These are phyloP conservation scores for Drosophila leontia DNA, from an alignment of 1,140 invertebrate species.

Conservation along the genomic window DNA sequence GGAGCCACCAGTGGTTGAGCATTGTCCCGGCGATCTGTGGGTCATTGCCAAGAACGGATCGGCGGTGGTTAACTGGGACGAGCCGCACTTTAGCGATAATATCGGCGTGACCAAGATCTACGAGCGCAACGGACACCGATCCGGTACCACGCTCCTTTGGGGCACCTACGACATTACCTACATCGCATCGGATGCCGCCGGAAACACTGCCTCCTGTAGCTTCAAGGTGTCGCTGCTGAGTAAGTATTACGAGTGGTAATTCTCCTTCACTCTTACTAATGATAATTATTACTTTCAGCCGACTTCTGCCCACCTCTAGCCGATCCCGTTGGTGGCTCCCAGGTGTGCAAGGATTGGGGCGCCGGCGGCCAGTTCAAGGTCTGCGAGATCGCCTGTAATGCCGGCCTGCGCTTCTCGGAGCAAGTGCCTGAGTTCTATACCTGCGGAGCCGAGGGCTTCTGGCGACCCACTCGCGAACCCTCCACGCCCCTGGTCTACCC, in stretches of 20 bases:
- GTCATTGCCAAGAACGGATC: slow-evolving; percentile 96
- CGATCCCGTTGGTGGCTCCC: slow-evolving; percentile 95
- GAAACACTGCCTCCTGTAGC: slow-evolving; percentile 95
- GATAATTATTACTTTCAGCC: slow-evolving; percentile 86
- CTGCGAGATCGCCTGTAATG: slow-evolving; percentile 95
- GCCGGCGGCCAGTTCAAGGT: slow-evolving; percentile 96
- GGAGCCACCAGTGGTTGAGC: slow-evolving; percentile 93
- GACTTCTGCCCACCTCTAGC: slow-evolving; percentile 95
- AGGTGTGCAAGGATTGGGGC: slow-evolving; percentile 97
- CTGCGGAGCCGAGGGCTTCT: slow-evolving; percentile 98
- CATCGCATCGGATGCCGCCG: slow-evolving; percentile 95
- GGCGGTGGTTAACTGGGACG: slow-evolving; percentile 96
- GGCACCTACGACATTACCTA: slow-evolving; percentile 97
- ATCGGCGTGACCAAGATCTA: slow-evolving; percentile 91
- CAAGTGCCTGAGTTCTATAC: slow-evolving; percentile 97
- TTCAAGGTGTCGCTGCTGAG: slow-evolving; percentile 97
- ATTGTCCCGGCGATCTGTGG: slow-evolving; percentile 97
- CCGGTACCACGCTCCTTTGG: slow-evolving; percentile 96
- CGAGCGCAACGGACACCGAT: slow-evolving; percentile 94
- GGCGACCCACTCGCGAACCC: slow-evolving; percentile 94
- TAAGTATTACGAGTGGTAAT: slow-evolving; percentile 86
- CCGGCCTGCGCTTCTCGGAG: slow-evolving; percentile 95
- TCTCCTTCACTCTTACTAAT: not conserved
- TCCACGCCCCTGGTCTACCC: slow-evolving; percentile 93
- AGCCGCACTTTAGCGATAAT: slow-evolving; percentile 96